A percentile compares a stretch with the other conserved stretches of the same genome.
Conservation (phyloP, 1,140 invertebrate genomes). For the Drosophila pseudoananassae region DNA sequence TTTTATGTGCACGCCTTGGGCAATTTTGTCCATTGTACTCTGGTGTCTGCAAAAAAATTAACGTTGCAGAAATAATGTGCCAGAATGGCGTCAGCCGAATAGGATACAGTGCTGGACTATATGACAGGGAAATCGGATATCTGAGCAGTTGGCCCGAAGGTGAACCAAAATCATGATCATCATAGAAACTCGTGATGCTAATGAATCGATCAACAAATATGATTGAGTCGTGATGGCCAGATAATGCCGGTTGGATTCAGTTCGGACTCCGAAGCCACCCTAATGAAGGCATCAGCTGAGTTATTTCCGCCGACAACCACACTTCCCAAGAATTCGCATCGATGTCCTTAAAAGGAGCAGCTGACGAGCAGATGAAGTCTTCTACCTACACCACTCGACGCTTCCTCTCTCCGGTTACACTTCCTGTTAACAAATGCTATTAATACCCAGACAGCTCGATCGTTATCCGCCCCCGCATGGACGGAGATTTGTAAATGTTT, state of each 20-base stretch:
- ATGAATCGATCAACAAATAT: conserved; percentile 74
- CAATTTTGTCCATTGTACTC: conserved; percentile 67
- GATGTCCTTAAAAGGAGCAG: conserved; percentile 27
- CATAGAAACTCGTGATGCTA: conserved; percentile 58
- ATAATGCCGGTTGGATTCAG: conserved; percentile 27
- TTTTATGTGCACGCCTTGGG: conserved; percentile 71
- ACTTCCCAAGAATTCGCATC: neutral
- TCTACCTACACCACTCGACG: conserved; percentile 31
- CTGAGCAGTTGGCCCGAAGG: conserved; percentile 5
- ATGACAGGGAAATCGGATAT: conserved; percentile 4
- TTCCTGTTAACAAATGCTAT: conserved; percentile 64
- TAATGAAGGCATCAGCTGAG: conserved; percentile 27
- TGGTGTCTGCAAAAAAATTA: conserved; percentile 53
- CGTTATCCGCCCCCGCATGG: conserved; percentile 31
- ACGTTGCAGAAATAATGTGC: conserved; percentile 70
- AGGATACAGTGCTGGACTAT: conserved; percentile 15
- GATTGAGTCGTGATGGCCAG: conserved; percentile 70
- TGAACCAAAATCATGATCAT: neutral
- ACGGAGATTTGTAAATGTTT: conserved; percentile 25
- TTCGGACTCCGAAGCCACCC: conserved; percentile 11
- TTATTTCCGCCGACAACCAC: conserved; percentile 17
- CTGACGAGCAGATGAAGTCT: conserved; percentile 5
- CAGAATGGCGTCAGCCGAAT: conserved; percentile 37
- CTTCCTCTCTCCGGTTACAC: conserved; percentile 53
- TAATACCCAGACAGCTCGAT: conserved; percentile 63